Percentiles rank a stretch among this genome's conserved stretches.
phyloP scores from a whole-genome alignment of 2,888 invertebrate genomes.

The Epinotia ramella region DNA sequence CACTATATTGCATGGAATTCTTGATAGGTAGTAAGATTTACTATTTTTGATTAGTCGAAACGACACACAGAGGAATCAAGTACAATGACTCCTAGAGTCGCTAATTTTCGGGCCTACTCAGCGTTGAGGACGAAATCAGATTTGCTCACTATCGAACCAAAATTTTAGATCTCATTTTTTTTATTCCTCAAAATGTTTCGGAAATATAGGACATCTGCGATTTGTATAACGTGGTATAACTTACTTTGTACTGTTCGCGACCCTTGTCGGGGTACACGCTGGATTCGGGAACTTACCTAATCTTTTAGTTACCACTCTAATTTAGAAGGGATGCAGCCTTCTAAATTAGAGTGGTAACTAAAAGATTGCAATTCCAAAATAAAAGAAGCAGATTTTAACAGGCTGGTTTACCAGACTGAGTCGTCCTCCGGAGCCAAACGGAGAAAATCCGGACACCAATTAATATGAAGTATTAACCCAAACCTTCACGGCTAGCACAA shows the following conservation, averaged over 20 bases:
- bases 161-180: constrained; percentile 81
- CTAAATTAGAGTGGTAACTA: no score
- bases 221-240: constrained; percentile 26
- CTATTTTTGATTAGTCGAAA: constrained; percentile 58
- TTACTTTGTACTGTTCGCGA: constrained; percentile 15
- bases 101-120: constrained; percentile 67
- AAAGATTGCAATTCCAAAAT: no score
- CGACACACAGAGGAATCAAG: constrained; percentile 69
- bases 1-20: constrained; percentile 66
- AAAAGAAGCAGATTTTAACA: no score
- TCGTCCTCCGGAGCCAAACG: no score
- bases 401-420: no score
- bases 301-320: no score
- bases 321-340: no score
- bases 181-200: constrained; percentile 45
- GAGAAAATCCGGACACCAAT: not conserved
- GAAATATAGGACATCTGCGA: constrained; percentile 37
- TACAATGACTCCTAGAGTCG: constrained; percentile 73
- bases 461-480: constrained; percentile 1
- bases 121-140: constrained; percentile 73
- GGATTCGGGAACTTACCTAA: constrained; percentile 1
- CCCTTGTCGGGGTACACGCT: constrained; percentile 9
- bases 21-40: constrained; percentile 65
- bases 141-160: constrained; percentile 81
- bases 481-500: not conserved